Percentiles rank a stretch among this genome's conserved stretches.
Conservation (phyloP, 1,140 invertebrate species). For the Maniola jurtina region DNA sequence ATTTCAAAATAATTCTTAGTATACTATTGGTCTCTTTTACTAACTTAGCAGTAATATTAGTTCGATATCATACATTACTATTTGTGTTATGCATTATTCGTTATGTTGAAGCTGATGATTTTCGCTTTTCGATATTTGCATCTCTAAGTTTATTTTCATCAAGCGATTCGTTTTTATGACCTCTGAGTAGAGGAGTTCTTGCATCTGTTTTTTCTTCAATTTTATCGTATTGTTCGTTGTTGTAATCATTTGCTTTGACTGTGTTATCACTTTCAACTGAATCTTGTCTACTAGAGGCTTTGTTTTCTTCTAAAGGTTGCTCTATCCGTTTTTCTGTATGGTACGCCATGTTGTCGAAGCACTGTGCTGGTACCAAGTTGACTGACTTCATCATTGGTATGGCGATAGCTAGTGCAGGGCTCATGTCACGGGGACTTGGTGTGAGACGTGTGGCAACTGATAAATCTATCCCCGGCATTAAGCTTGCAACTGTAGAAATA, state of each 20-base stretch:
- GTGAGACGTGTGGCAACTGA: conserved; percentile 68
- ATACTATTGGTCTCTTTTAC: conserved; percentile 46
- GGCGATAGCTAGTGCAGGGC: conserved; percentile 67
- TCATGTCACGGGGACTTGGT: conserved; percentile 73
- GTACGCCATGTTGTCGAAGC: conserved; percentile 76
- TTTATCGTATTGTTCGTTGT: conserved; percentile 67
- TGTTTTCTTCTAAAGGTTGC: conserved; percentile 45
- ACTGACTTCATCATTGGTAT: conserved; percentile 76
- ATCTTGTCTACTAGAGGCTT: conserved; percentile 52
- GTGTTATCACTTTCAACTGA: conserved; percentile 62
- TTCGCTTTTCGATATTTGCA: conserved; percentile 67
- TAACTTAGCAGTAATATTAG: conserved; percentile 21
- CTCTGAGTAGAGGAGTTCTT: conserved; percentile 63
- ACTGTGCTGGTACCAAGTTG: conserved; percentile 69
- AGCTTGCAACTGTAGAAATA: conserved; percentile 68
- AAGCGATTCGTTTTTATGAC: conserved; percentile 72
- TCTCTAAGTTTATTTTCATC: conserved; percentile 70
- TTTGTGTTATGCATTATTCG: conserved; percentile 19
- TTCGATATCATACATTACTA: conserved; percentile 12
- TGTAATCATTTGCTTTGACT: conserved; percentile 58
- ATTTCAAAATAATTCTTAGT: conserved; percentile 42
- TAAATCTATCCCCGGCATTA: conserved; percentile 75
- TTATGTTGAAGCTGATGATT: conserved; percentile 74
- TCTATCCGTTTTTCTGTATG: conserved; percentile 61
- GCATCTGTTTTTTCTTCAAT: conserved; percentile 68